A percentile compares a stretch with the other conserved stretches of the same genome.
phyloP scores from a whole-genome alignment of 2,888 invertebrate species.

The Psococerastis gibbosa region DNA sequence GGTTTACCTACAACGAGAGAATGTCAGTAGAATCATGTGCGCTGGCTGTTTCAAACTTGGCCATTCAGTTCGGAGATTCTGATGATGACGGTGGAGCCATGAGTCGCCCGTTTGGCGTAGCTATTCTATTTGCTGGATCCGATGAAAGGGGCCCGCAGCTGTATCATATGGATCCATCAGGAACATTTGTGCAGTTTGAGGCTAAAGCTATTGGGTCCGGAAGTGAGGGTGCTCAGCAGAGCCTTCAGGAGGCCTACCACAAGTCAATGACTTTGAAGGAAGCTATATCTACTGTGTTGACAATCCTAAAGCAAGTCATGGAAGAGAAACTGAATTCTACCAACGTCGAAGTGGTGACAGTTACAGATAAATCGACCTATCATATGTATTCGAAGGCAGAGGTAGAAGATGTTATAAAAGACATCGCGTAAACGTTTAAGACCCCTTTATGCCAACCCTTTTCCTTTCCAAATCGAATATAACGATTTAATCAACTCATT shows the following conservation, averaged over 20 bases:
- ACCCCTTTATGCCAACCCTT: background rate
- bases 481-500: background rate
- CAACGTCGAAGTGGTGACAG: slow-evolving; percentile 93
- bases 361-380: slow-evolving; percentile 65
- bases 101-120: slow-evolving; percentile 98
- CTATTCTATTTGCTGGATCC: slow-evolving; percentile 57
- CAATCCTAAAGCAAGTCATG: slow-evolving; percentile 98
- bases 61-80: slow-evolving; percentile 98
- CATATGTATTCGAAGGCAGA: slow-evolving; percentile 82
- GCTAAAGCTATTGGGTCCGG: slow-evolving; percentile 99
- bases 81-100: slow-evolving; percentile 87
- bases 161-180: slow-evolving; percentile 98
- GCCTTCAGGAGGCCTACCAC: slow-evolving; percentile 49
- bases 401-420: slow-evolving; percentile 38
- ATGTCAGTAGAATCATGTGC: slow-evolving; percentile 97
- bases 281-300: slow-evolving; percentile 76
- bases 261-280: slow-evolving; percentile 82
- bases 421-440: slow-evolving; percentile 1
- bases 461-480: too few species aligned
- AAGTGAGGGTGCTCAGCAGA: slow-evolving; percentile 97
- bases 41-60: slow-evolving; percentile 94
- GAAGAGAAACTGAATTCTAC: slow-evolving; percentile 94
- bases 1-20: slow-evolving; percentile 92
- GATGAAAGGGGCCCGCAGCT: slow-evolving; percentile 89
- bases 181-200: slow-evolving; percentile 93